Base-by-base conservation (phyloP, 2,113 vertebrate genomes). In the Dolichallabes microphthalmus region DNA sequence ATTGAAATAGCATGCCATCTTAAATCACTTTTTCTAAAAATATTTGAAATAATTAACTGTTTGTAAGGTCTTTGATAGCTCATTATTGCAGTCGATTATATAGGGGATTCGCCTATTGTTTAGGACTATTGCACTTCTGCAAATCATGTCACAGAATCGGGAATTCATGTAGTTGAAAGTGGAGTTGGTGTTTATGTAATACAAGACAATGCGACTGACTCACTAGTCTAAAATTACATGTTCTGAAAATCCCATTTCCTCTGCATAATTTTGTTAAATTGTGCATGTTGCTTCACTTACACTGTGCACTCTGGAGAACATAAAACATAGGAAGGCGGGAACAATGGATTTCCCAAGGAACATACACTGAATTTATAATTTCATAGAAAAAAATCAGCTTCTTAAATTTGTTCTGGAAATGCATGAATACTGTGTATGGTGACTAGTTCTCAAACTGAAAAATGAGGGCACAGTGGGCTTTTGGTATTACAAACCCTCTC, bases 191-290 rank as follows among this genome's bases (percentile, higher is more conserved):
- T 58, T 57, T 10, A 2, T 57, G 39, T 83, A 73, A 73, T 73
- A 32, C 58, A 83, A 58, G 66, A 39, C 68, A 58, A 68, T 83
- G 53, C 63, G 73, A 73, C 73, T 60, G 52, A 73, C 20, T 73
- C 53, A 39, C 53, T 19, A 52, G 27, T 57, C 58, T 52, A 27
- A 68, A 83, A 83, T 73, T 15, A 45, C 32, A 73, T 50, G 60
- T 80, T 83, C 68, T 17, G 30, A 35, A 55, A 73, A 73, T 73
- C 45, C 68, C 32, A 58, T 58, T 73, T 83, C 68, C 30, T 73
- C 32, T 17, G 64, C 82, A 73, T 83, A 39, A 73, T 83, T 83
- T 58, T 39, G 68, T 73, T 58, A 83, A 83, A 73, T 60, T 57
- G 27, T 71, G 66, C 82, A 83, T 71, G 66, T 45, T 73, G 68